Conservation (phyloP, 2,888 invertebrate genomes). For the Nesidiocoris tenuis region DNA sequence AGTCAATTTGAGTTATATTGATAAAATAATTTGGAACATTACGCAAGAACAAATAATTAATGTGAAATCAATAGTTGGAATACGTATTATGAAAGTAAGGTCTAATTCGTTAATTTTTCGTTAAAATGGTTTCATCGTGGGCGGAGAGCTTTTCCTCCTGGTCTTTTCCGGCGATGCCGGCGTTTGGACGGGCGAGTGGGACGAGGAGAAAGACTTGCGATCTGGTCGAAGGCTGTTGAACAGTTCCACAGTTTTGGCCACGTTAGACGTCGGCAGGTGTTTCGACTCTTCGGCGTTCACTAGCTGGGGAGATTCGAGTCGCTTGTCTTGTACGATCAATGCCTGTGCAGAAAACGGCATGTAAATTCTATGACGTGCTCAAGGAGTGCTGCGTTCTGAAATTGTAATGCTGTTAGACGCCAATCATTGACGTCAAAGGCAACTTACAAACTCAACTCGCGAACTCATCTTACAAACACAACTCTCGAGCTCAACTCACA, state of each 20-base stretch:
- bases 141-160: conserved; percentile 54
- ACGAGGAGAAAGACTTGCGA: conserved; percentile 49
- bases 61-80: no score
- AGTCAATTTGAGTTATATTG: no score
- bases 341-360: background rate
- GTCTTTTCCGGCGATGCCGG: conserved; percentile 52
- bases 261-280: conserved; percentile 45
- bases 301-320: conserved; percentile 39
- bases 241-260: conserved; percentile 47
- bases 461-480: no score
- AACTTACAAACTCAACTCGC: no score
- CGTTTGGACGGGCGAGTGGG: conserved; percentile 40
- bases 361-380: no score
- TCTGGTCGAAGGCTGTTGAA: conserved; percentile 49
- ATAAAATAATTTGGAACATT: no score
- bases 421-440: background rate
- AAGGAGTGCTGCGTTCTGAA: no score
- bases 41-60: no score
- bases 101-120: background rate
- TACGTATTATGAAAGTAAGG: no score
- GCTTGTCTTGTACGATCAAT: conserved; percentile 36
- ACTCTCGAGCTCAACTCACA: no score
- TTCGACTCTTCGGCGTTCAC: conserved; percentile 43
- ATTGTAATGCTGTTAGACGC: background rate
- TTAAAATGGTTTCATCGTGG: conserved; percentile 50